Conservation (phyloP, 2,797 vertebrate species). For the Enteromius argenteus region DNA sequence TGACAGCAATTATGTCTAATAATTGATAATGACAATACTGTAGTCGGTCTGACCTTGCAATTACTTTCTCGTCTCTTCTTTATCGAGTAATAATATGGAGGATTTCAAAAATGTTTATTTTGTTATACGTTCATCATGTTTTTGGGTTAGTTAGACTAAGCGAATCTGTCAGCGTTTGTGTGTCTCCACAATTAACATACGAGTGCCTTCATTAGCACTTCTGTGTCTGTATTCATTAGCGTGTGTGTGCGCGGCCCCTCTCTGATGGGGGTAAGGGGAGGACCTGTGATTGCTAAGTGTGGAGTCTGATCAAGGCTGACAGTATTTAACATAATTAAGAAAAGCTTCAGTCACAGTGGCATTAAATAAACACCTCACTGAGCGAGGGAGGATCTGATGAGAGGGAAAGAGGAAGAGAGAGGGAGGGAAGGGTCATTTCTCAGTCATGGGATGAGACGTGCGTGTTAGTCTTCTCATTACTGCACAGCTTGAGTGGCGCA, state of each 20-base stretch:
- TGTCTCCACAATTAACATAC: constrained; percentile 56
- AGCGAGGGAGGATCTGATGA: constrained; percentile 61
- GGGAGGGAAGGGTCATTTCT: constrained; percentile 60
- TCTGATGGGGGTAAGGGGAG: constrained; percentile 60
- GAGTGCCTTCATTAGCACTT: constrained; percentile 63
- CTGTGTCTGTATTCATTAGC: constrained; percentile 61
- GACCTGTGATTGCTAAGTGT: constrained; percentile 60
- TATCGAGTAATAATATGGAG: background rate
- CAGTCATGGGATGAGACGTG: constrained; percentile 62
- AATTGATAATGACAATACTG: background rate
- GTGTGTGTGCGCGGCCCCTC: constrained; percentile 27
- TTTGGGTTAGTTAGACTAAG: constrained; percentile 52
- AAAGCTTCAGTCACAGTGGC: constrained; percentile 67
- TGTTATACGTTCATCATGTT: constrained; percentile 24
- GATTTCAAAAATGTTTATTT: background rate
- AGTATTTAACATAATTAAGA: constrained; percentile 71
- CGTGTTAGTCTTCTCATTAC: constrained; percentile 64
- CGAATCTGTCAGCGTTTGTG: constrained; percentile 33
- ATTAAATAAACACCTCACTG: constrained; percentile 69
- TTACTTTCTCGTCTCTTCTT: background rate
- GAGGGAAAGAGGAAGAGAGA: constrained; percentile 49
- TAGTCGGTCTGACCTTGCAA: background rate
- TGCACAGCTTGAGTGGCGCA: constrained; percentile 63
- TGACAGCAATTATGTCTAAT: background rate
- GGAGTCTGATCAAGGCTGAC: constrained; percentile 66